These are phyloP conservation scores for Trematocara macrostoma DNA, from an alignment of 2,113 vertebrate species.

Conservation along the genomic window DNA sequence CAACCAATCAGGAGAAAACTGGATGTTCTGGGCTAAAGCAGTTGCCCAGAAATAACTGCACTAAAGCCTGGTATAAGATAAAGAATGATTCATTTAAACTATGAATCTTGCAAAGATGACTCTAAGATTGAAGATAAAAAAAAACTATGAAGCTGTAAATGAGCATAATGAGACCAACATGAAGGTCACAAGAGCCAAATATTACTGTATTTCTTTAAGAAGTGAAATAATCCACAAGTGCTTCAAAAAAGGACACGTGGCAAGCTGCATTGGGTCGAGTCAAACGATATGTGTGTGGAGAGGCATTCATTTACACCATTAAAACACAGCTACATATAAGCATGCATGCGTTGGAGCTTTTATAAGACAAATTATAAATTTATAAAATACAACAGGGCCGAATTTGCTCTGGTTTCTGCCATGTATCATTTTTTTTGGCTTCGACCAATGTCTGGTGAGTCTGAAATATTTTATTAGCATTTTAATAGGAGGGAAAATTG, in stretches of 20 bases:
- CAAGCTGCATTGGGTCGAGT: conserved; percentile 7
- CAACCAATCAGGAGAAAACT: background rate
- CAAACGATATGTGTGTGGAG: background rate
- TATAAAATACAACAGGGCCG: conserved; percentile 14
- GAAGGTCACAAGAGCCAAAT: background rate
- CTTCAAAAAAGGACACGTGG: conserved; percentile 15
- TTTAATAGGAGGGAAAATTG: background rate
- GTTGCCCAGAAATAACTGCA: background rate
- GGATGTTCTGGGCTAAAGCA: background rate
- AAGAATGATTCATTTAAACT: background rate
- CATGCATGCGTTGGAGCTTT: conserved; percentile 66
- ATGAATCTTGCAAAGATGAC: background rate
- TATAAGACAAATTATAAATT: background rate
- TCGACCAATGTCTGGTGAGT: background rate
- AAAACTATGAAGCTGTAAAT: background rate
- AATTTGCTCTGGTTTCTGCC: conserved; percentile 52
- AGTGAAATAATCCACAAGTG: background rate
- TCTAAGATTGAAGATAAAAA: background rate
- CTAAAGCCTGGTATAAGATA: background rate
- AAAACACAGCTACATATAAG: conserved; percentile 71
- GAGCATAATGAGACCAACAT: background rate
- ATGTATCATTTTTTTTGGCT: conserved; percentile 11
- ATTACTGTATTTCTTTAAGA: background rate
- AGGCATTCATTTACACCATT: conserved; percentile 31
- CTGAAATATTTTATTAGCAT: background rate